A percentile compares a stretch with the other conserved stretches of the same genome.
These are phyloP conservation scores for Trichonephila clavata DNA, from an alignment of 1,140 invertebrate genomes.

Conservation along the genomic window DNA sequence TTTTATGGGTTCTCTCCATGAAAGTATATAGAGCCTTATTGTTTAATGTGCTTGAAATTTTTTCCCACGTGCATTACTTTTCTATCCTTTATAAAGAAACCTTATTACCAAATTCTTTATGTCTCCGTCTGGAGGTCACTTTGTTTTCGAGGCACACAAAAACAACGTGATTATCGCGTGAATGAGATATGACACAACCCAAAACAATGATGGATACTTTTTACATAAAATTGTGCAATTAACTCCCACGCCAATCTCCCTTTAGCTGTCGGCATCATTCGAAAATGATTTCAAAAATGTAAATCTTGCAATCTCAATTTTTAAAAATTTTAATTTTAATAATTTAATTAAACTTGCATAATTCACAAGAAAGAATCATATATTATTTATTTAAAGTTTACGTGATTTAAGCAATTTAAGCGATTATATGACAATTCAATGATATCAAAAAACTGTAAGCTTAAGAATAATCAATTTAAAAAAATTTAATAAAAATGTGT, in stretches of 20 bases:
- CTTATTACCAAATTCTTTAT: background rate
- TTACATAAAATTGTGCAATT: background rate
- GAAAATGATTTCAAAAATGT: background rate
- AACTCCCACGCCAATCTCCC: background rate
- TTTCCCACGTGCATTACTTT: background rate
- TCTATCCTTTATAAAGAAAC: background rate
- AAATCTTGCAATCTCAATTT: background rate
- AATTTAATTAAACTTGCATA: too few relatives aligned
- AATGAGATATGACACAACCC: background rate
- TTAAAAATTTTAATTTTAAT: background rate
- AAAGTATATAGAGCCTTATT: too few relatives aligned
- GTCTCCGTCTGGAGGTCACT: background rate
- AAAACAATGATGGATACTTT: slow-evolving; percentile 27
- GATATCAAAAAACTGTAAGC: too few relatives aligned
- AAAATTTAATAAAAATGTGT: too few relatives aligned
- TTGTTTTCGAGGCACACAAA: background rate
- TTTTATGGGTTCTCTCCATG: too few relatives aligned
- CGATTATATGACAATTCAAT: too few relatives aligned
- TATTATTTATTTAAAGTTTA: too few relatives aligned
- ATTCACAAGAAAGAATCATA: too few relatives aligned
- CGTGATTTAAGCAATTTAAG: too few relatives aligned
- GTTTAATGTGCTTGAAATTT: too few relatives aligned
- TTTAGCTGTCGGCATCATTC: background rate
- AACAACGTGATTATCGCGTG: background rate
- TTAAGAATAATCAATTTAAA: too few relatives aligned